These are phyloP conservation scores for Mus musculus DNA, from an alignment of 2,113 vertebrate genomes.

Conservation along the genomic window GRCm39 chr4:134788501-134789000, in stretches of 20 bases:
- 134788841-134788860: not conserved
- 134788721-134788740: accelerated
- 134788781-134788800: not conserved
- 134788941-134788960: too few relatives aligned
- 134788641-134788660: not conserved
- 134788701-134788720: not conserved
- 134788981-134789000: not conserved
- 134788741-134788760: not conserved
- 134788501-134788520: not conserved
- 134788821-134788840: not conserved
- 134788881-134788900: not conserved
- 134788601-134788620: not conserved
- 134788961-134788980: not conserved
- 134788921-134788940: too few relatives aligned
- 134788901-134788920: accelerated
- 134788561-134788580: not conserved
- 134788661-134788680: not conserved
- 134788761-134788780: accelerated
- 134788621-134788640: accelerated
- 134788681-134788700: not conserved
- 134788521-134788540: not conserved
- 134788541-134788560: not conserved
- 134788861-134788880: not conserved
- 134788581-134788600: too few relatives aligned
- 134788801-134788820: not conserved